Base-by-base conservation (phyloP, 1,140 invertebrate species). In the Charaxes varanes region DNA sequence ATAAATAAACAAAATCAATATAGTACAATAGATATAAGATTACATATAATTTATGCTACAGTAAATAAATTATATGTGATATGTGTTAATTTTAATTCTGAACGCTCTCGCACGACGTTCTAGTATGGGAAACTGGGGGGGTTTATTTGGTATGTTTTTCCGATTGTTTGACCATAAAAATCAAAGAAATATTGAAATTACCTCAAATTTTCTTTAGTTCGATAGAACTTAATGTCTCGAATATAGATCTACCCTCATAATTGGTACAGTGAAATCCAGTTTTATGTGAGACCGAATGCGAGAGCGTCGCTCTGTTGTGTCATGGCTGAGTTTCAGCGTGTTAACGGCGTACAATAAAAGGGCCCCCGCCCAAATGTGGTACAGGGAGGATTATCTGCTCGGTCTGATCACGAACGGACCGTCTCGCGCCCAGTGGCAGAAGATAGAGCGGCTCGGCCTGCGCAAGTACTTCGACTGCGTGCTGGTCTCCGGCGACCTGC, bases 371-470 rank as follows among this genome's bases (percentile, higher is more conserved):
- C 47, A 70, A 78, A 49, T 77, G 76, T 81, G 74, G 57, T 52
- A 71, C 53, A 84, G 86, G 52, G 86, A 90, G 62, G 88, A 90
- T 55, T 94, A 93, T 72, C 83, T 89, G 34, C 74, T 95, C 41
- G 93, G 89, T 27, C 78, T 95, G 42, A 93, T 94, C 60, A 94
- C 93, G 32, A 95, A 95, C 73, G 93, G 93, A 5, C 91, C 93
- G 1, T 94, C 93, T 11, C 87, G 89, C 22, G 90, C 92, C 5
- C 94, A 96, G 77, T 94, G 93, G 92, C 93, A 95, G 83, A 95
- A 96, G 80, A 86, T 95, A 14, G 78, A 87, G 22, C 87, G 87
- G 24, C 82, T 94, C 40, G 86, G 88, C 6, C 79, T 93, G 1
- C 78, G 87, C 31, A 86, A 87, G 32, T 92, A 89, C 72, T 95